Conservation (phyloP, 2,113 vertebrate species). For the Chlorodrepanis virens region DNA sequence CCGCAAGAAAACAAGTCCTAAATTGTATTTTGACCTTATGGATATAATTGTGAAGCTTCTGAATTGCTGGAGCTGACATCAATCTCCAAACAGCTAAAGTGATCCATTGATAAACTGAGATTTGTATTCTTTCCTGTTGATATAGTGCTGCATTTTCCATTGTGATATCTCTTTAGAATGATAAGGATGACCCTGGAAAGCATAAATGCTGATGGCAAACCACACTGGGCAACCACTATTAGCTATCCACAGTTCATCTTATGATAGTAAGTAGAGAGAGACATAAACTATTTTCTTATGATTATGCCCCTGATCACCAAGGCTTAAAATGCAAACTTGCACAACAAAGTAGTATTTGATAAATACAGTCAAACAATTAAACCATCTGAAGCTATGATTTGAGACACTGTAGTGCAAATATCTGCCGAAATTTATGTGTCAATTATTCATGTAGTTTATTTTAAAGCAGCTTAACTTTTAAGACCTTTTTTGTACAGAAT, state of each 20-base stretch:
- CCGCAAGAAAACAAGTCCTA: background rate
- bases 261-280: background rate
- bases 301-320: background rate
- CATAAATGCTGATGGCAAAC: background rate
- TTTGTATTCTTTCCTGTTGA: slow-evolving; percentile 10
- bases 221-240: slow-evolving; percentile 7
- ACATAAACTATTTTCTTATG: slow-evolving; percentile 6
- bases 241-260: slow-evolving; percentile 28
- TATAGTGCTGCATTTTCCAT: background rate
- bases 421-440: background rate
- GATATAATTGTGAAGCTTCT: background rate
- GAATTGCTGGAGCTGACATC: background rate
- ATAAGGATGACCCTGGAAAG: background rate
- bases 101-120: background rate
- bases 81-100: background rate
- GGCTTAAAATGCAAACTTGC: slow-evolving; percentile 9
- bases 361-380: background rate
- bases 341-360: background rate
- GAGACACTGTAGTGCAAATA: background rate
- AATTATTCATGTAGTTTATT: background rate
- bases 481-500: background rate
- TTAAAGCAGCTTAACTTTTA: background rate
- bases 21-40: background rate
- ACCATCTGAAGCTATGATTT: background rate
- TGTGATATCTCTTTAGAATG: slow-evolving; percentile 8